Base-by-base conservation (phyloP, 2,888 invertebrate genomes). In the Actias luna region DNA sequence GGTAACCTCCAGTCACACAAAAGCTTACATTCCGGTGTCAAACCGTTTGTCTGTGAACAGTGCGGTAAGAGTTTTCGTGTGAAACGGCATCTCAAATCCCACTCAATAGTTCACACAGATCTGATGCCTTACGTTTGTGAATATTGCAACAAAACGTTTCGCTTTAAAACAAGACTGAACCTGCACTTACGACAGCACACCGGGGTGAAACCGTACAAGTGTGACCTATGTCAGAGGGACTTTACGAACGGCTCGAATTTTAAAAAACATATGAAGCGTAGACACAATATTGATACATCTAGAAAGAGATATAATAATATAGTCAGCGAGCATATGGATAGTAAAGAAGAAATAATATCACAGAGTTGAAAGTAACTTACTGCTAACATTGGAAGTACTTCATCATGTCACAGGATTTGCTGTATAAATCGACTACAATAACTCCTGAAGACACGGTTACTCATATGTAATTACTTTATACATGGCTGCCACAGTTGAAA, bases 211-310 rank as follows among this genome's bases (percentile, higher is more conserved):
- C 93, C 93, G 0, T 92, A 92, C 36, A 83, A 78, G 18, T 92
- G 93, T 79, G 64, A 84, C 0, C 85, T 84, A 25, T 93, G 93
- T 67, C 84, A 87, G 64, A 66, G 92, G 18, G 89, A 90, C 66
- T 93, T 92, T 22, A 92, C 92, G 0, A 92, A 92, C n/a, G 92
- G 92, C 0, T 92, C 92, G 0, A 92, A 92, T 74, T 89, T 77
- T 69, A 92, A 93, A 42, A 92, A 92, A 61, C 92, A 92, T 78
- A 92, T 92, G 92, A 89, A 84, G 59, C 69, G 92, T 1, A 78
- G 91, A 39, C 92, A 92, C 61, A 87, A 88, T 65, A 84, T 92
- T 64, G 92, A 93, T 66, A 91, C 89, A 0, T 88, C 89, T 0
- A 81, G 76, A 33, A 83, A 83, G 27, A 84, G 80, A 63, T 85